These are phyloP conservation scores for Pipistrellus pipistrellus DNA, from an alignment of 2,797 vertebrate genomes.

Conservation along the genomic window DNA sequence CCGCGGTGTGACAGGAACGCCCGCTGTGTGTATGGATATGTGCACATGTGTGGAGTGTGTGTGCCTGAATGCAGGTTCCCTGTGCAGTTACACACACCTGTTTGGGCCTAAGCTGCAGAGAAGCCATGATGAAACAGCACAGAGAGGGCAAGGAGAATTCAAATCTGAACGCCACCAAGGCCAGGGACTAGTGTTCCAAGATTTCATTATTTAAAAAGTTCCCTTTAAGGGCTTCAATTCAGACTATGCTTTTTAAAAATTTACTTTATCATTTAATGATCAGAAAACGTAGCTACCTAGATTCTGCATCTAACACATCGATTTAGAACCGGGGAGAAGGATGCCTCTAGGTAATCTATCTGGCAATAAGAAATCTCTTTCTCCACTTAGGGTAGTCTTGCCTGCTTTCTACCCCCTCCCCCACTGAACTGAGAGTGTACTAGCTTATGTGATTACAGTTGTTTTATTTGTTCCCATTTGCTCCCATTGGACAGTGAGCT, in stretches of 20 bases:
- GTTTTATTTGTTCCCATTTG: background rate
- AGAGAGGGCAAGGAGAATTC: background rate
- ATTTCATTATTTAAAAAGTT: conserved; percentile 14
- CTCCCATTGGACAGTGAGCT: background rate
- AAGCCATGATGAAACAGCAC: background rate
- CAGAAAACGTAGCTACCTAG: background rate
- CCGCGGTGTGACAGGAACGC: background rate
- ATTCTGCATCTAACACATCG: background rate
- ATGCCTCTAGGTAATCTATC: background rate
- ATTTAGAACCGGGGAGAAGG: background rate
- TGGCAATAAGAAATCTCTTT: background rate
- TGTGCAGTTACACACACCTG: background rate
- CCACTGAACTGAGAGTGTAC: background rate
- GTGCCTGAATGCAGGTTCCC: background rate
- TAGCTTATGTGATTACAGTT: background rate
- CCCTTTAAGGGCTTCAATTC: background rate
- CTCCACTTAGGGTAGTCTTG: background rate
- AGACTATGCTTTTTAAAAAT: background rate
- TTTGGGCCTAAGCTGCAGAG: background rate
- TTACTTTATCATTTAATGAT: background rate
- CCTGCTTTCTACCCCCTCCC: background rate
- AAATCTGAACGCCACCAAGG: background rate
- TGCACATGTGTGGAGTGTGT: too few species aligned
- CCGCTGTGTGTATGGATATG: background rate
- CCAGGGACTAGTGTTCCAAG: background rate